These are phyloP conservation scores for Leucophenga varia DNA, from an alignment of 1,140 invertebrate genomes.

Conservation along the genomic window DNA sequence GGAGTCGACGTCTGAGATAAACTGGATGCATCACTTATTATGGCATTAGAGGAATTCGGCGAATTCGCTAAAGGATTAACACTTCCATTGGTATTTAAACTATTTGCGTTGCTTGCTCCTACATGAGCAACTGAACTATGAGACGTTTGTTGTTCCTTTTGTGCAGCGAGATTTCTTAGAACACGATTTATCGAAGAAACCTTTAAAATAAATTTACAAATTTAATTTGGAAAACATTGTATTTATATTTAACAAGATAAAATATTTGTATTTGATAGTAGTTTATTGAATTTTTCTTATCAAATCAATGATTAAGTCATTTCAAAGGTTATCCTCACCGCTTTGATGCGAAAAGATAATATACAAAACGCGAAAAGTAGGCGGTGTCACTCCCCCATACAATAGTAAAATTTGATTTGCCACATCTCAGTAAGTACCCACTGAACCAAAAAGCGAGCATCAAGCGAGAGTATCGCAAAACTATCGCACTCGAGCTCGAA, in stretches of 20 bases:
- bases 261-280: not conserved
- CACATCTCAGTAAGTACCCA: too few relatives aligned
- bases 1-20: constrained; percentile 38
- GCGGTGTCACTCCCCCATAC: too few relatives aligned
- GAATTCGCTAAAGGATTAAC: not conserved
- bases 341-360: too few relatives aligned
- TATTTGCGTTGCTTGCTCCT: constrained; percentile 14
- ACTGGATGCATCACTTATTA: not conserved
- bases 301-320: not conserved
- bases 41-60: constrained; percentile 3
- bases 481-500: too few relatives aligned
- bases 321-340: not conserved
- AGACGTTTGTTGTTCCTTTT: constrained; percentile 73
- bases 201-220: constrained; percentile 59
- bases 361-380: not conserved
- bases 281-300: not conserved
- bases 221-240: not conserved
- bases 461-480: too few relatives aligned
- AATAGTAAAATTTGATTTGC: too few relatives aligned
- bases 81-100: constrained; percentile 4
- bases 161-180: constrained; percentile 88
- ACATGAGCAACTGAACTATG: constrained; percentile 20
- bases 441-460: too few relatives aligned
- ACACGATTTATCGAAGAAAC: constrained; percentile 98
- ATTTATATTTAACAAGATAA: not conserved